Evolutionary conservation across 1,140 invertebrate genomes (phyloP), one percentile per base, ranked within the genome.

Genomic region (Eupeodes corollae): DNA sequence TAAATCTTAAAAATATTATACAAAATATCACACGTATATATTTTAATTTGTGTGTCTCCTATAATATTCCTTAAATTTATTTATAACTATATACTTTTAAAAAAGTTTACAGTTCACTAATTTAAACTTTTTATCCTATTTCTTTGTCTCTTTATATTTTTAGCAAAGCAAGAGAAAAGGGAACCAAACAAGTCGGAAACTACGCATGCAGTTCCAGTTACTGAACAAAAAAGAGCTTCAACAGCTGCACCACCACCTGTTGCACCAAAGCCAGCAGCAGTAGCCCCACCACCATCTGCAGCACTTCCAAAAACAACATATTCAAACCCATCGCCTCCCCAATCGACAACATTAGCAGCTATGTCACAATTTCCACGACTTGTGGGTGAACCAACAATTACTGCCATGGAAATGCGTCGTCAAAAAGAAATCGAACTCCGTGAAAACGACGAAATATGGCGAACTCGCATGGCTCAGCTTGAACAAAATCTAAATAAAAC

Each of bases 371-470:
- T 8, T 21, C 35, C 21, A 26, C 12, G 11, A 26, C 21, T 26
- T 26, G 21, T 8, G 8, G 55, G 58, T 19, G 64, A 63, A 14
- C 56, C 57, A 19, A 68, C 66, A 31, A 59, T 67, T 13, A 65
- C 61, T 19, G 66, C 65, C 0, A 56, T 62, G 2, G 65, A 68
- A 41, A 55, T 68, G 21, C 61, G 62, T 42, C 61, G 65, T 6
- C 63, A 68, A 49, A 68, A 67, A 55, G 63, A 66, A 46, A 52
- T 52, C 37, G 63, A 68, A 53, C 52, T 68, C 19, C 42, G 52
- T 3, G 54, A 66, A 49, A 68, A 68, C 42, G 70, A 76, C 44
- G 51, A 58, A 6, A 71, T 74, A 50, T 77, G 75, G 74, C 63
- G 67, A 14, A 59, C 59, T 12, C 68, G 75, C 9, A 52, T 76